Base-by-base conservation (phyloP, 1,140 invertebrate genomes). In the Zaprionus camerounensis region DNA sequence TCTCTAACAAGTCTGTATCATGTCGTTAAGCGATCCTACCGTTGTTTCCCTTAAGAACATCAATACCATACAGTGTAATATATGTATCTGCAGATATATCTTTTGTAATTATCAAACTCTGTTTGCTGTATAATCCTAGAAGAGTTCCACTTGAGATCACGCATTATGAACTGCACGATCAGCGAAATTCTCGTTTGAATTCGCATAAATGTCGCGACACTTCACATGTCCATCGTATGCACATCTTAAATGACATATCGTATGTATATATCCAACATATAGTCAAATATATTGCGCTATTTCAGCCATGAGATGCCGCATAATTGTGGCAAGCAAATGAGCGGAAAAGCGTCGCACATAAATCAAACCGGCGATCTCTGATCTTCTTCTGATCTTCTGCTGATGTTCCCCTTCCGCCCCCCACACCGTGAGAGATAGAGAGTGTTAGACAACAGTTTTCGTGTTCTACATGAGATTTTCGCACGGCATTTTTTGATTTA, bases 401-500 rank as follows among this genome's bases (percentile, higher is more conserved):
- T 41, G 38, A 41, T 15, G n/a, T 20, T 13, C 38, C 15, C n/a
- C 7, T 1, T 1, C 7, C 41, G 2, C 6, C 5, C 15, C 15
- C 5, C 15, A 17, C 15, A 44, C 2, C n/a, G 41, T 17, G 41
- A 20, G 7, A 46, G 7, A 9, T 6, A 41, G 17, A 15, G 7
- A 62, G 58, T 62, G 51, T 70, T 57, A 44, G 71, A 38, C 65
- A 62, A 56, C 65, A 56, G 20, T 61, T 62, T 24, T 36, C 46
- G 31, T 66, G 61, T 64, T 38, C 49, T 55, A 28, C 15, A 65
- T 36, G 12, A n/a, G n/a, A n/a, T 4, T 11, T 38, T 67, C 13
- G 59, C 49, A 70, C 22, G 44, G 22, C 7, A 12, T 7, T 28
- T 53, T 62, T 57, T 88, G 83, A 87, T 87, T 87, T 88, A 87